Evolutionary conservation across 2,888 invertebrate genomes (phyloP).

Genomic region (Napeogenes inachia): DNA sequence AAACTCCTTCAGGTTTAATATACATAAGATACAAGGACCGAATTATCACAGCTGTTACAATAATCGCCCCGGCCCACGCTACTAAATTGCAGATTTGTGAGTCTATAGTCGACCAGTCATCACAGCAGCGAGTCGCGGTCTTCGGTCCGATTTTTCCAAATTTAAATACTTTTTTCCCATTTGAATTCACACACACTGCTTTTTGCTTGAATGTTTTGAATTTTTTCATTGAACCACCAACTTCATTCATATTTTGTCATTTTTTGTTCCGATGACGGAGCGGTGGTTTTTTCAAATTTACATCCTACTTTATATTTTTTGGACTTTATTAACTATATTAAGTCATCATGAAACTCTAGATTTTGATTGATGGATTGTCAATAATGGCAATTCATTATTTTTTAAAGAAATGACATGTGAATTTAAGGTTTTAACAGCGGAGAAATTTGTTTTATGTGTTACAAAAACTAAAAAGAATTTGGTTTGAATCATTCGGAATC

Average conservation of each 20-base stretch:
- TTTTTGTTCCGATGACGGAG: constrained; percentile 6
- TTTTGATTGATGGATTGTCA: not conserved
- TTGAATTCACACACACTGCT: not conserved
- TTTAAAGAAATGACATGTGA: not conserved
- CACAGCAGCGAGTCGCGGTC: not conserved
- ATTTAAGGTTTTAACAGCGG: not conserved
- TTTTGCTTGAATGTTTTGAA: not conserved
- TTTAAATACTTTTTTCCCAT: constrained; percentile 11
- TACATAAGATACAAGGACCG: constrained; percentile 48
- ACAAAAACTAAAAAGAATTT: not conserved
- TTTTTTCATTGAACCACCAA: not conserved
- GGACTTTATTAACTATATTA: not conserved
- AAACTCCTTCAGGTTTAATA: constrained; percentile 37
- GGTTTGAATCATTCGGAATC: no score
- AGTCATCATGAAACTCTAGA: not conserved
- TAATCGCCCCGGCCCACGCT: constrained; percentile 41
- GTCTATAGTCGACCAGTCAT: constrained; percentile 12
- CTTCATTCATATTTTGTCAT: constrained; percentile 2
- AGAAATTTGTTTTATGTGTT: not conserved
- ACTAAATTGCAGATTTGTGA: constrained; percentile 28
- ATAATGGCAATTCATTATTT: not conserved
- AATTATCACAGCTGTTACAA: constrained; percentile 38
- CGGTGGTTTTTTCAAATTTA: not conserved
- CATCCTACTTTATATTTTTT: not conserved
- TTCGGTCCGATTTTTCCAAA: not conserved